Conservation (phyloP, 2,113 vertebrate genomes). For the Cynoglossus semilaevis region DNA sequence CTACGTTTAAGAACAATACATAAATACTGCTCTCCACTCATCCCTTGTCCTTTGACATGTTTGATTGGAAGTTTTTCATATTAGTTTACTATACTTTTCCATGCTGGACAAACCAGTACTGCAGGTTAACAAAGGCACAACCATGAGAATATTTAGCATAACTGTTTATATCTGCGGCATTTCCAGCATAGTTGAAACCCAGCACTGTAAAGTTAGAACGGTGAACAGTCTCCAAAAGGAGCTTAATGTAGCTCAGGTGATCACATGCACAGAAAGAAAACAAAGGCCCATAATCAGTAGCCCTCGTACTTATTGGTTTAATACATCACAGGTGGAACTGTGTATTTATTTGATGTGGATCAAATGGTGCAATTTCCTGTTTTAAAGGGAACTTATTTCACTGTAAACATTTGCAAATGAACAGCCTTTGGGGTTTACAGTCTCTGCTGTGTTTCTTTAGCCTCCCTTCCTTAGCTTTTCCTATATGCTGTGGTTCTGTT, state of each 20-base stretch:
- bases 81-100: too few relatives aligned
- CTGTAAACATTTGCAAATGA: constrained; percentile 19
- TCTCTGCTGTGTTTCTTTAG: constrained; percentile 20
- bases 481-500: constrained; percentile 6
- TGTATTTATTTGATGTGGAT: constrained; percentile 35
- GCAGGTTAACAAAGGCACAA: too few relatives aligned
- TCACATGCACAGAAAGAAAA: constrained; percentile 24
- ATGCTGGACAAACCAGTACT: too few relatives aligned
- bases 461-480: constrained; percentile 5
- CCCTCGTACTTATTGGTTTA: constrained; percentile 44
- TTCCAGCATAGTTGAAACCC: too few relatives aligned
- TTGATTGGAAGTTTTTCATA: too few relatives aligned
- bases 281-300: constrained; percentile 41
- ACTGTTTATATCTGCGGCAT: too few relatives aligned
- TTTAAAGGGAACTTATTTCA: constrained; percentile 47
- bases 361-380: constrained; percentile 52
- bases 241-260: constrained; percentile 22
- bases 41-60: too few relatives aligned
- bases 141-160: too few relatives aligned
- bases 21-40: too few relatives aligned
- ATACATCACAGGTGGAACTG: constrained; percentile 42
- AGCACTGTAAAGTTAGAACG: too few relatives aligned
- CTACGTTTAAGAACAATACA: too few relatives aligned
- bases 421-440: constrained; percentile 21
- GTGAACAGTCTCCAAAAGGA: background rate